These are phyloP conservation scores for Pitta sordida DNA, from an alignment of 2,113 vertebrate species.

Conservation along the genomic window DNA sequence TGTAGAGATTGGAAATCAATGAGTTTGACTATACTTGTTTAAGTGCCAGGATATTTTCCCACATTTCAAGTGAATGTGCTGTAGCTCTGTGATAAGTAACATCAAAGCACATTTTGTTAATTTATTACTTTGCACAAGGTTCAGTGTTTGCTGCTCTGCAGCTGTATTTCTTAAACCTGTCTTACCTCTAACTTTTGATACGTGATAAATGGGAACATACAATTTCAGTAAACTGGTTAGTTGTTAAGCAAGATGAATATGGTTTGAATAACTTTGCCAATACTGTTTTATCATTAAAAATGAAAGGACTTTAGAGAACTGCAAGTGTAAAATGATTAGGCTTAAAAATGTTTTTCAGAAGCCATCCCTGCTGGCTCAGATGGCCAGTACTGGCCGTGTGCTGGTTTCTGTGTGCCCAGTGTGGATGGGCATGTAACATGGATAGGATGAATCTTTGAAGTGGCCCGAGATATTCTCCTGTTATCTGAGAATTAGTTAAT, in stretches of 20 bases:
- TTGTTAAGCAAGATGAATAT: not conserved
- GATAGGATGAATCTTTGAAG: not conserved
- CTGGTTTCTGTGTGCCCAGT: not conserved
- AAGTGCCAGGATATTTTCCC: slow-evolving; percentile 18
- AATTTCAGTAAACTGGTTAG: not conserved
- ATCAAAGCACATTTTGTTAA: not conserved
- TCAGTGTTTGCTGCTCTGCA: not conserved
- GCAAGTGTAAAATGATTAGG: not conserved
- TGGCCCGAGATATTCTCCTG: not conserved
- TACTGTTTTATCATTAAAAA: not conserved
- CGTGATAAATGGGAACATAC: not conserved
- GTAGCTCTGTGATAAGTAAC: slow-evolving; percentile 24
- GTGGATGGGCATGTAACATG: not conserved
- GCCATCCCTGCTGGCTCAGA: not conserved
- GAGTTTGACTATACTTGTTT: not conserved
- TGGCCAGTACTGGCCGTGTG: not conserved
- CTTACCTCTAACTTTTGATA: not conserved
- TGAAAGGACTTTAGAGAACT: not conserved
- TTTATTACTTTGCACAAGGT: not conserved
- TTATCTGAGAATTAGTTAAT: not conserved
- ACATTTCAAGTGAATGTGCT: not conserved
- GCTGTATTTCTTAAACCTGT: not conserved
- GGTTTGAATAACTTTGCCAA: not conserved
- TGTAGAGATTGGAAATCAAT: slow-evolving; percentile 22
- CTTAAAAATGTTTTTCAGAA: not conserved